These are phyloP conservation scores for Lasioglossum baleicum DNA, from an alignment of 1,140 invertebrate genomes.

Conservation along the genomic window DNA sequence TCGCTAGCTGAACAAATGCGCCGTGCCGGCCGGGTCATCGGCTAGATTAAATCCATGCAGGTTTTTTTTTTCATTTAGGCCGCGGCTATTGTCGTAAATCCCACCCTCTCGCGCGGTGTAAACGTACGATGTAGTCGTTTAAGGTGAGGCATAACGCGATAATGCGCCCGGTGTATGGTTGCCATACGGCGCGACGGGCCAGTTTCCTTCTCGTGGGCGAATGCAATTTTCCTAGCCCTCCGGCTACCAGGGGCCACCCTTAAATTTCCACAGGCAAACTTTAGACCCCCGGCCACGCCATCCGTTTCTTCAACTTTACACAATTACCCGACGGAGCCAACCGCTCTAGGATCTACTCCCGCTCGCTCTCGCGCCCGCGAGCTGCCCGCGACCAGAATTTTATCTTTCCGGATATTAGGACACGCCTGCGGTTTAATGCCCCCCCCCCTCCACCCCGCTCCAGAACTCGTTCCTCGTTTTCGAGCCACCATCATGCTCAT, in stretches of 20 bases:
- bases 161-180: constrained; percentile 24
- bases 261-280: constrained; percentile 49
- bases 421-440: background rate
- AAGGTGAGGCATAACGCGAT: constrained; percentile 58
- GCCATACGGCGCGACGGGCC: background rate
- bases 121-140: constrained; percentile 59
- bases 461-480: no score
- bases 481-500: no score
- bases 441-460: no score
- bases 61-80: constrained; percentile 48
- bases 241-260: constrained; percentile 3
- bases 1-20: background rate
- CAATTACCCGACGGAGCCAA: constrained; percentile 35
- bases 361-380: background rate
- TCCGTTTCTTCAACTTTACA: constrained; percentile 54
- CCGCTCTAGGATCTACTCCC: background rate
- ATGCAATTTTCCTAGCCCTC: constrained; percentile 56
- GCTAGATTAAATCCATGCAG: constrained; percentile 51
- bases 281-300: constrained; percentile 17
- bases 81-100: constrained; percentile 43
- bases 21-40: constrained; percentile 11
- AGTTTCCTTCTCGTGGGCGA: constrained; percentile 33
- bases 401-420: constrained; percentile 3
- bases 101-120: constrained; percentile 10
- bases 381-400: background rate